Base-by-base conservation (phyloP, 2,797 vertebrate genomes). In the Ceyx erithaca region DNA sequence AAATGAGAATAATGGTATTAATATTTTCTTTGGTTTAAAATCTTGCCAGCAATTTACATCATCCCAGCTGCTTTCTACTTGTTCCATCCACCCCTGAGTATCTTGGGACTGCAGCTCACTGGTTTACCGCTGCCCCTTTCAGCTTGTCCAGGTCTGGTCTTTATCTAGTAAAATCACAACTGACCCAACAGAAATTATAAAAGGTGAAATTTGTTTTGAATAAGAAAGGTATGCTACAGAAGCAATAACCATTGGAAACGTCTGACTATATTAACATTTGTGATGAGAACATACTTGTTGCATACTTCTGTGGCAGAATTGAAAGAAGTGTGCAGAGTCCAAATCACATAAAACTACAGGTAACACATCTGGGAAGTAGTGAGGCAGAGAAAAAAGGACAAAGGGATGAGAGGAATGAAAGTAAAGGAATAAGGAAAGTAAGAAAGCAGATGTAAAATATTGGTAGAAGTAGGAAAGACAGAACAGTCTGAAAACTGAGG, bases 31-130 rank as follows among this genome's bases (percentile, higher is more conserved):
- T 83, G 69, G 40, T 22, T 91, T 94, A n/a, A 80, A 94, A 87
- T 73, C 46, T 48, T 83, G 87, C 11, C 75, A 94, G 49, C 10
- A 67, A 66, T 93, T 90, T 91, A 82, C 52, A 95, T 71, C 59
- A 80, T 51, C 13, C 14, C 68, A 93, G 64, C 9, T 85, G 48
- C 33, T 58, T 90, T 80, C 63, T 68, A 79, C 25, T 85, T 15
- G 14, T 85, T 80, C 59, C 45, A 85, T 57, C 46, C 43, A 88
- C 43, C 49, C 18, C 1, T 40, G 83, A 37, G 14, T 70, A 82
- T 49, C 58, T 30, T 58, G 64, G 69, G 52, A 93, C 10, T 82
- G 73, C 21, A 85, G 49, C 43, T 89, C 43, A 85, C 37, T 64
- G 30, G 12, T 31, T 72, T 67, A 83, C 59, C 31, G 57, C 18